Evolutionary conservation across 2,797 vertebrate species (phyloP).

Genomic region (Carcharodon carcharias): DNA sequence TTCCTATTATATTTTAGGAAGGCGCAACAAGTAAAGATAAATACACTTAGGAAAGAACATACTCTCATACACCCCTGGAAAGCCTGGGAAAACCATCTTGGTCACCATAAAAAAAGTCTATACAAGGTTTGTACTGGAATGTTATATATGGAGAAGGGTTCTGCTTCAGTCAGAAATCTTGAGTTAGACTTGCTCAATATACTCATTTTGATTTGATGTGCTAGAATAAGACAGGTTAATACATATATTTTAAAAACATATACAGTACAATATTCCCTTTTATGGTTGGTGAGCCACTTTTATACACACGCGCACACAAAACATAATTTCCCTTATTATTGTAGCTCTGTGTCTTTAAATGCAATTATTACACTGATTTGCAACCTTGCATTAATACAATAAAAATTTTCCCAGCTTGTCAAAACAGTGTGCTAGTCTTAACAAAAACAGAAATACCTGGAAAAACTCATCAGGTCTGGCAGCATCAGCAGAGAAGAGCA

Average conservation of each 20-base stretch:
- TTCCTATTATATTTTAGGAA: neutral
- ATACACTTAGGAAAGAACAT: neutral
- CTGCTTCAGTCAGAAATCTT: neutral
- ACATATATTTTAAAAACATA: neutral
- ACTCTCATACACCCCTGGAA: neutral
- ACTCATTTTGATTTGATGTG: neutral
- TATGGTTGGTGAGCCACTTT: neutral
- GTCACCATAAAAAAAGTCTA: neutral
- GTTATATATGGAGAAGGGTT: neutral
- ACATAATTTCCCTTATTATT: neutral
- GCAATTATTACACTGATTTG: neutral
- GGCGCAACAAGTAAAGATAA: neutral
- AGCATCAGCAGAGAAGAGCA: no score
- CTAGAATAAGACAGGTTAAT: neutral
- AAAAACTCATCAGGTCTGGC: no score
- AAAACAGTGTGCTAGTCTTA: neutral
- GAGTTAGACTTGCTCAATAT: neutral
- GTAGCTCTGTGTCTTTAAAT: neutral
- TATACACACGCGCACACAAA: neutral
- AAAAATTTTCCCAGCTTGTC: neutral
- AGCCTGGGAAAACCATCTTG: neutral
- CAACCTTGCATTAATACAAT: neutral
- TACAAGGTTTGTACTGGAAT: neutral
- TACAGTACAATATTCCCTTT: neutral
- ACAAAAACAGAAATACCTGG: no score